Conservation (phyloP, 2,888 invertebrate genomes). For the Ceramica pisi region DNA sequence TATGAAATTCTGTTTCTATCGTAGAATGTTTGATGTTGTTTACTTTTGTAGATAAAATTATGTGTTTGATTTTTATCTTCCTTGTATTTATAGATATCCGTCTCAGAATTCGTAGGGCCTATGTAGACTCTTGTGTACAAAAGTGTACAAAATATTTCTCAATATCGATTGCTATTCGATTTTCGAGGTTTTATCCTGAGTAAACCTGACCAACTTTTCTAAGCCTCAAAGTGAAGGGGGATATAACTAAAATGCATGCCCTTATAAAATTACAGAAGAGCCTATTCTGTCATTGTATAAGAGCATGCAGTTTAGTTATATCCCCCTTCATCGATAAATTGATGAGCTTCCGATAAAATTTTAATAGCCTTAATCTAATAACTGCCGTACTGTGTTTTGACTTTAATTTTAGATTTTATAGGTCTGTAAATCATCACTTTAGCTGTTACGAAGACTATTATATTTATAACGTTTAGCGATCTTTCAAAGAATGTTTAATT, state of each 20-base stretch:
- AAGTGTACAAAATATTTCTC: no score
- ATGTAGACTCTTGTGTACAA: no score
- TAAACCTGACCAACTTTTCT: no score
- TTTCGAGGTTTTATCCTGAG: no score
- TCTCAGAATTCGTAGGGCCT: no score
- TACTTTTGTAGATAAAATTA: constrained; percentile 2
- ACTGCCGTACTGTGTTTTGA: background rate
- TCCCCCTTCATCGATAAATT: background rate
- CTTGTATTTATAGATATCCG: background rate
- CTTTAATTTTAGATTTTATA: constrained; percentile 27
- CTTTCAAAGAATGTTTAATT: background rate
- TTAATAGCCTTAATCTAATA: constrained; percentile 6
- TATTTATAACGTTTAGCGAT: background rate
- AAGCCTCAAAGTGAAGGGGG: no score
- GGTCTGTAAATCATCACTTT: constrained; percentile 15
- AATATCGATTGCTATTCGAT: background rate
- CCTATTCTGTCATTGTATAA: background rate
- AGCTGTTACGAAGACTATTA: background rate
- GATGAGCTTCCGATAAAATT: constrained; percentile 12
- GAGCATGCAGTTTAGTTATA: background rate
- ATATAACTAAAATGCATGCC: no score
- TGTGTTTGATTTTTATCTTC: background rate
- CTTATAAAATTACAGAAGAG: no score
- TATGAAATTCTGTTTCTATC: constrained; percentile 56
- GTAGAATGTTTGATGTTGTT: constrained; percentile 27